Percentiles rank a stretch among this genome's conserved stretches.
These are phyloP conservation scores for Cotesia glomerata DNA, from an alignment of 1,140 invertebrate genomes.

Conservation along the genomic window DNA sequence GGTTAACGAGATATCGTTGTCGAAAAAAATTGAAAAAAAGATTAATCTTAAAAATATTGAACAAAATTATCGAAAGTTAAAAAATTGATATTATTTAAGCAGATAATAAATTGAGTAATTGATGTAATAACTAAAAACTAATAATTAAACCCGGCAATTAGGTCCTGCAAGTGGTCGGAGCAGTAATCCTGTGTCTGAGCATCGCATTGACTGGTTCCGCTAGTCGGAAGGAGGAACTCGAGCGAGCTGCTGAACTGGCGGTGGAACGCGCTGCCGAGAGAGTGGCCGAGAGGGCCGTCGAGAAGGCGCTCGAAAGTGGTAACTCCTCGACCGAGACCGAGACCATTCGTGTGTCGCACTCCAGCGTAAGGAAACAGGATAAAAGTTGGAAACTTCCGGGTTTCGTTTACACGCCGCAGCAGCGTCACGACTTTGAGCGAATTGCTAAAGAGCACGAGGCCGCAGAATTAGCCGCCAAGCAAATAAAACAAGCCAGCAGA, in stretches of 20 bases:
- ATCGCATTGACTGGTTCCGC: conserved; percentile 35
- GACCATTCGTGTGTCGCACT: conserved; percentile 50
- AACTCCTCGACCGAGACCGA: conserved; percentile 53
- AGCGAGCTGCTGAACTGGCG: conserved; percentile 56
- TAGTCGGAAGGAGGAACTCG: conserved; percentile 49
- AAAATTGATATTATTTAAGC: neutral
- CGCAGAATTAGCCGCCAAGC: conserved; percentile 25
- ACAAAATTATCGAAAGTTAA: neutral
- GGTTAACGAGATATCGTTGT: too few relatives aligned
- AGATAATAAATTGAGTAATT: neutral
- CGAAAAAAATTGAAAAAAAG: too few relatives aligned
- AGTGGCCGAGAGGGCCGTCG: conserved; percentile 56
- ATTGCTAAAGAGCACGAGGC: conserved; percentile 30
- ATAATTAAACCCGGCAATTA: conserved; percentile 16
- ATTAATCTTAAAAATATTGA: neutral
- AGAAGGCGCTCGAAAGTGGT: conserved; percentile 54
- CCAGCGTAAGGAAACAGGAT: conserved; percentile 45
- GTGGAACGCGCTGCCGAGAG: conserved; percentile 57
- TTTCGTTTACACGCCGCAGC: conserved; percentile 26
- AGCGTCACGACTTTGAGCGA: conserved; percentile 26
- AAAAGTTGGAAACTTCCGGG: conserved; percentile 29
- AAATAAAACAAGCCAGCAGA: conserved; percentile 5
- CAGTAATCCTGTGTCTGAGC: conserved; percentile 38
- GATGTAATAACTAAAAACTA: neutral
- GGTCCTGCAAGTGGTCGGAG: conserved; percentile 21